A percentile compares a stretch with the other conserved stretches of the same genome.
Evolutionary conservation across 2,888 invertebrate genomes (phyloP).

Genomic region (Noctua pronuba): DNA sequence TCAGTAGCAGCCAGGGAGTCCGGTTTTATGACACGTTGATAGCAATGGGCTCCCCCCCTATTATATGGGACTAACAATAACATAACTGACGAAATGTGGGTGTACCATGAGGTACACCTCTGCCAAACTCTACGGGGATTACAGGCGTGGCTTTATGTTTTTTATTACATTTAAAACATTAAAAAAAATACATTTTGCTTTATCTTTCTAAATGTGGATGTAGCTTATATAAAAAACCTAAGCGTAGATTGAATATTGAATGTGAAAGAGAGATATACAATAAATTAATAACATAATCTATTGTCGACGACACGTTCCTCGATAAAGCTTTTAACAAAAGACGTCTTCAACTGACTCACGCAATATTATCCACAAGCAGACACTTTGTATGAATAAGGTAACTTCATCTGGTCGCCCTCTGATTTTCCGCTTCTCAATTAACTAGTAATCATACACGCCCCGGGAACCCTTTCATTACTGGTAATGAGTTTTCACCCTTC

Average conservation of each 20-base stretch:
- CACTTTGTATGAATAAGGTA: conserved; percentile 77
- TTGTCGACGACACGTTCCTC: neutral
- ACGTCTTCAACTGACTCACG: conserved; percentile 35
- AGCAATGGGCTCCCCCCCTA: too few relatives aligned
- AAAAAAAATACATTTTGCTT: too few relatives aligned
- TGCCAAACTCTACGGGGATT: too few relatives aligned
- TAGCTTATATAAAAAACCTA: neutral
- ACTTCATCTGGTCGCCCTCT: conserved; percentile 83
- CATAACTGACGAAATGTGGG: too few relatives aligned
- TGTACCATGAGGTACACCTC: too few relatives aligned
- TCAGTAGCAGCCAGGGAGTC: too few relatives aligned
- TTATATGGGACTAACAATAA: too few relatives aligned
- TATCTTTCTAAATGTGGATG: neutral
- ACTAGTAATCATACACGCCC: conserved; percentile 89
- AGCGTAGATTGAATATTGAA: neutral
- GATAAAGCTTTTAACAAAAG: conserved; percentile 19
- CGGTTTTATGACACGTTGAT: too few relatives aligned
- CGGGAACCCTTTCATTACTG: conserved; percentile 88
- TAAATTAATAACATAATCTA: conserved; percentile 3
- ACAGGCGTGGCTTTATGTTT: too few relatives aligned
- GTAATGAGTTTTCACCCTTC: conserved; percentile 90
- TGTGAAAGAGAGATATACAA: neutral
- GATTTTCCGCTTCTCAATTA: conserved; percentile 89
- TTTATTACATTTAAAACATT: too few relatives aligned
- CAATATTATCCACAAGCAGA: conserved; percentile 43